Conservation (phyloP, 2,888 invertebrate genomes). For the Steinernema hermaphroditum region DNA sequence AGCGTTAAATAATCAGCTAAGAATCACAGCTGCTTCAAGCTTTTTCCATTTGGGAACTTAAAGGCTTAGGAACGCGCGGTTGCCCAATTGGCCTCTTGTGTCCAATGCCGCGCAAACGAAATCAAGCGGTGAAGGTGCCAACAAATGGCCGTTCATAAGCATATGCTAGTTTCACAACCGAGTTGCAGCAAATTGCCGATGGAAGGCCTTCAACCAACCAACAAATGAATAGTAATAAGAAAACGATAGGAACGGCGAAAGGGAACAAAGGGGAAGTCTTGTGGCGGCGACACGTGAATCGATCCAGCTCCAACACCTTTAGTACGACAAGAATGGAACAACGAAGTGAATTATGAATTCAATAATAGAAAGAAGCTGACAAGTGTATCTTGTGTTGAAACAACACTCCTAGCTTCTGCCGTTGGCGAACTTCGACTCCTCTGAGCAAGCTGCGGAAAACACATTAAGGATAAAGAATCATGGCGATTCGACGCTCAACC, state of each 20-base stretch:
- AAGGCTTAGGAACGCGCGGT: too few relatives aligned
- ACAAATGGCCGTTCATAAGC: neutral
- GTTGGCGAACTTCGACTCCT: neutral
- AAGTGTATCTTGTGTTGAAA: neutral
- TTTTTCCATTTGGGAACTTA: too few relatives aligned
- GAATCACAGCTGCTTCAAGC: neutral
- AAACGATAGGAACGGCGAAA: slow-evolving; percentile 16
- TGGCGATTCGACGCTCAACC: neutral
- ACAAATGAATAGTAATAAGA: neutral
- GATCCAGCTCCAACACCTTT: slow-evolving; percentile 15
- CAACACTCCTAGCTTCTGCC: neutral
- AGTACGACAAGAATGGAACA: neutral
- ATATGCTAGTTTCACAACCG: neutral
- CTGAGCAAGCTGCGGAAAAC: slow-evolving; percentile 15
- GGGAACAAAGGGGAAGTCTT: neutral
- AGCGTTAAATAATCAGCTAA: neutral
- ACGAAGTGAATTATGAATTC: neutral
- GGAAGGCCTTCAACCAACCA: neutral
- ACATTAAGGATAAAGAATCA: neutral
- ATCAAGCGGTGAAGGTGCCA: neutral
- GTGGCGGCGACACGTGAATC: neutral
- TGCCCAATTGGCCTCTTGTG: neutral
- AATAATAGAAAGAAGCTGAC: neutral
- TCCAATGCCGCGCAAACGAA: neutral
- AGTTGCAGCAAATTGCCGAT: neutral